Evolutionary conservation across 1,140 invertebrate genomes (phyloP), one percentile per base, ranked within the genome.

Genomic region (Drosophila persimilis): DNA sequence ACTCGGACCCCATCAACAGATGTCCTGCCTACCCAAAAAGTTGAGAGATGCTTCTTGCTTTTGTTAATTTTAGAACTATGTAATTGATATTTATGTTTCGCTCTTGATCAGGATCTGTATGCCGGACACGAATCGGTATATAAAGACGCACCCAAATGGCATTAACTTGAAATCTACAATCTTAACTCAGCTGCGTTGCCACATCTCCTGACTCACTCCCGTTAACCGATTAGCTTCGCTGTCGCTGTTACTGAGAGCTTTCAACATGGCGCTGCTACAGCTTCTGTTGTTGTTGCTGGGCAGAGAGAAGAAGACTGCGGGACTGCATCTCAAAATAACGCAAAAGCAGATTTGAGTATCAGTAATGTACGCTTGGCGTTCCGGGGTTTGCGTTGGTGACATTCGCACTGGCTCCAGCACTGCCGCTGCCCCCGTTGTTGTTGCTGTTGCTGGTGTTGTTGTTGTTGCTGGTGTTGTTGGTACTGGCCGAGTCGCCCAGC

Each of bases 401-500:
- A 43, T 43, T 73, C 9, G 57, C 66, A 6, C 22, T 66, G 53
- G 78, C 78, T 35, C 65, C 78, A 13, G 60, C 80, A 1, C 66
- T 52, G 17, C 61, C 22, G 35, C 47, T 41, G 41, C 55, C 57
- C 9, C 41, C 60, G 41, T 52, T 81, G 55, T 51, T 70, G 44
- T 56, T 80, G 46, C 57, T 84, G 13, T 45, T 67, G 43, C 48
- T 17, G 17, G 0, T 17, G 41, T 52, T 81, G 55, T 51, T 71
- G 17, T 62, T 84, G 53, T 43, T 86, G 78, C 71, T 86, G 57
- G 71, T 89, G n/a, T 71, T 89, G 24, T 79, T 80, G 29, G 74
- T 97, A 20, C 77, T 89, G 93, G 71, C 94, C n/a, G 83, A 94
- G 80, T 97, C 97, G 46, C 96, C 96, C 22, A 98, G 93, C 97